Base-by-base conservation (phyloP, 1,140 invertebrate genomes). In the Drosophila punjabiensis region DNA sequence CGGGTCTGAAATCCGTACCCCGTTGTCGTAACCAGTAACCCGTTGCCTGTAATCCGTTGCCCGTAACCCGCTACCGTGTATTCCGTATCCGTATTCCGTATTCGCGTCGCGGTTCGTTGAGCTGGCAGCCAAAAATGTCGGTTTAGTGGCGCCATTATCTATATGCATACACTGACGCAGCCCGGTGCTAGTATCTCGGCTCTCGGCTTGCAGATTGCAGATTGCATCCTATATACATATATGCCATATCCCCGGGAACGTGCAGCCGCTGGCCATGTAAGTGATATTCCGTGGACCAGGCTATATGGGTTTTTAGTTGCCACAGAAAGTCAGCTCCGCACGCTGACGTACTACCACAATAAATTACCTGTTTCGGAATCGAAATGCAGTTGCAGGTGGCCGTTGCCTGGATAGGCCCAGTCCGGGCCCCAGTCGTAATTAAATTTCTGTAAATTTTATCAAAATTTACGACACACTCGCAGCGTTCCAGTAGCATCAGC, bases 371-470 rank as follows among this genome's bases (percentile, higher is more conserved):
- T 63, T 69, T 62, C 63, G 47, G 62, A 79, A 79, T 82, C 75
- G 79, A 81, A 71, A 77, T 73, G 71, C 75, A 76, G 59, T 76
- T 84, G 74, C 68, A 74, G 32, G 18, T 39, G 16, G 33, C 24
- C 28, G 14, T 13, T 48, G 10, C 28, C 52, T 24, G n/a, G 37
- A 30, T 43, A 18, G 45, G 70, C 55, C 47, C 33, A 24, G 24
- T 24, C 53, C 24, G 45, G 39, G 63, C 66, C 59, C 45, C 53
- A 59, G 30, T 37, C 9, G 83, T 90, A 90, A 90, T 89, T 89
- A 89, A 89, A 89, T 89, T 90, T 90, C 69, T 50, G 87, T 76
- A 35, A 80, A 85, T 85, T 89, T 85, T 81, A 85, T 80, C 86
- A 90, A 65, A 89, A 90, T 89, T 85, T 90, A 80, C 79, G 86